Percentiles rank a stretch among this genome's conserved stretches.
Conservation (phyloP, 1,140 invertebrate species). For the Drosophila nikananu region DNA sequence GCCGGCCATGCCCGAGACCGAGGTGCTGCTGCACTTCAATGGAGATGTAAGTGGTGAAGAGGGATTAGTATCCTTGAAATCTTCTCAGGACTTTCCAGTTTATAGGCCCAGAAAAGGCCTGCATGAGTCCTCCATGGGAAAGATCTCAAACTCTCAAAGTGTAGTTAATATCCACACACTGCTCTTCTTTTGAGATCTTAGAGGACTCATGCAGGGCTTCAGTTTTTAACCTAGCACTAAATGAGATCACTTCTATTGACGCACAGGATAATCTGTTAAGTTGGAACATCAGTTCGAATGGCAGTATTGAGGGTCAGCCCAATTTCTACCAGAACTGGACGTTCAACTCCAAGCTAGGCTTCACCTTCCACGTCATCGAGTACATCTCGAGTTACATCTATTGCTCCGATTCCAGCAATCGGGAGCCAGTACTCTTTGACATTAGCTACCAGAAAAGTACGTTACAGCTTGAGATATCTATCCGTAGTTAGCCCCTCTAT, state of each 20-base stretch:
- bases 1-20: slow-evolving; percentile 88
- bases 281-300: slow-evolving; percentile 36
- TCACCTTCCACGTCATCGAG: slow-evolving; percentile 47
- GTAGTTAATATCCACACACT: too few relatives aligned
- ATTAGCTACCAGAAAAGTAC: slow-evolving; percentile 33
- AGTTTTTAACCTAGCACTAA: not conserved
- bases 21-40: slow-evolving; percentile 86
- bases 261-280: slow-evolving; percentile 3
- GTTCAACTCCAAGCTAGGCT: slow-evolving; percentile 56
- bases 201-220: not conserved
- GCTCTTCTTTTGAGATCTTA: too few relatives aligned
- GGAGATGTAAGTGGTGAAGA: slow-evolving; percentile 62
- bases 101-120: not conserved
- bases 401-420: too few relatives aligned
- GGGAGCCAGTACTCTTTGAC: too few relatives aligned
- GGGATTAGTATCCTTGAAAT: not conserved
- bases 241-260: not conserved
- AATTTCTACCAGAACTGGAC: slow-evolving; percentile 39
- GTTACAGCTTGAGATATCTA: slow-evolving; percentile 4
- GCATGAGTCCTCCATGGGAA: not conserved
- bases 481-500: slow-evolving; percentile 20
- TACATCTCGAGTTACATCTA: slow-evolving; percentile 10
- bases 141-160: too few relatives aligned
- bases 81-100: not conserved
- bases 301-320: slow-evolving; percentile 13